A percentile compares a stretch with the other conserved stretches of the same genome.
Evolutionary conservation across 2,113 vertebrate species (phyloP).

Genomic region (Rhagologus leucostigma): DNA sequence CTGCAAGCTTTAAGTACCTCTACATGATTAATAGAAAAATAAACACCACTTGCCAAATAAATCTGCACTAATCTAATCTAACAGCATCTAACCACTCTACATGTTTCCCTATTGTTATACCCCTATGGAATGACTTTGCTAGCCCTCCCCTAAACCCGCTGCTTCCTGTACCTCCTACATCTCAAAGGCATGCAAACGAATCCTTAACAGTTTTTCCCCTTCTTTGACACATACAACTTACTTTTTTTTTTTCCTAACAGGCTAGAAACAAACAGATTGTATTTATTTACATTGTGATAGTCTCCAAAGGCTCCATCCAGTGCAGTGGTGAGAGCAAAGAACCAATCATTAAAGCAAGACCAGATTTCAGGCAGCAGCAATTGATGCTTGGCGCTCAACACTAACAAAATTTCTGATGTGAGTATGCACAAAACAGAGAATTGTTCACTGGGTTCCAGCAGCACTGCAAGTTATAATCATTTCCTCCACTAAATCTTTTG

Average conservation of each 20-base stretch:
- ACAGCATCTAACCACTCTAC: conserved; percentile 3
- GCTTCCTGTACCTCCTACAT: conserved; percentile 46
- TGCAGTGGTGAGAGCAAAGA: not conserved
- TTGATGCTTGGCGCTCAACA: not conserved
- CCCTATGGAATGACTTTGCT: not conserved
- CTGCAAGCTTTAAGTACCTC: not conserved
- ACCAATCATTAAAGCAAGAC: not conserved
- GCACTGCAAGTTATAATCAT: not conserved
- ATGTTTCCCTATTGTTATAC: conserved; percentile 11
- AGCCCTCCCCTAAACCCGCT: not conserved
- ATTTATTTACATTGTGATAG: conserved; percentile 49
- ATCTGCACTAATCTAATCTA: conserved; percentile 40
- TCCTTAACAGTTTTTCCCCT: not conserved
- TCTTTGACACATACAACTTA: not conserved
- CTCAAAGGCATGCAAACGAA: conserved; percentile 51
- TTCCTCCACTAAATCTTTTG: not conserved
- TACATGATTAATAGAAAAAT: not conserved
- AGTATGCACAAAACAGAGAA: not conserved
- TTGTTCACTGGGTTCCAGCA: not conserved
- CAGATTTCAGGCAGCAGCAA: not conserved
- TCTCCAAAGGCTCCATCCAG: conserved; percentile 15
- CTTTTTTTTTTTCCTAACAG: not conserved
- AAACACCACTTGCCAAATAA: conserved; percentile 16
- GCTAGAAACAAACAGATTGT: conserved; percentile 22
- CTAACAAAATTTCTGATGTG: not conserved